Conservation (phyloP, 2,797 vertebrate species). For the Paguma larvata region DNA sequence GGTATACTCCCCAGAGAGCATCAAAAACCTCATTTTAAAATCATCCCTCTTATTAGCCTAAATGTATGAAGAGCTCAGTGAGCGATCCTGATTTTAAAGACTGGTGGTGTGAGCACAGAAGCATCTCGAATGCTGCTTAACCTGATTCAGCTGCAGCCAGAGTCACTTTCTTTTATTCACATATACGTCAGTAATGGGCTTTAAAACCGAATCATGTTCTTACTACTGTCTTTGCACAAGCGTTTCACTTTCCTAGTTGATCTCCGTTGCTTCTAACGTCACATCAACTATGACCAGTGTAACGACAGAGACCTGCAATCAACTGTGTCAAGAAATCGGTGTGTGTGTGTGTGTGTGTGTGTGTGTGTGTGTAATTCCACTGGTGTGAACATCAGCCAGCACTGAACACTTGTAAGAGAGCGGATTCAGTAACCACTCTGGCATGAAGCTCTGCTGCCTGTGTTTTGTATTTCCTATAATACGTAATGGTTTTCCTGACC, state of each 20-base stretch:
- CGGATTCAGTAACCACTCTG: slow-evolving; percentile 13
- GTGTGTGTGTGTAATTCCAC: neutral
- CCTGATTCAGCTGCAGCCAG: neutral
- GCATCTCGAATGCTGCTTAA: no score
- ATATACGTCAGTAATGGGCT: neutral
- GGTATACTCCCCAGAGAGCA: neutral
- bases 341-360: neutral
- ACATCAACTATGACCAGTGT: neutral
- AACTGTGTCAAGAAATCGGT: neutral
- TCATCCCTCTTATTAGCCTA: neutral
- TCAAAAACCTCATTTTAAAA: slow-evolving; percentile 24
- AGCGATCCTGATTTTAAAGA: neutral
- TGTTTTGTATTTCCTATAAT: slow-evolving; percentile 18
- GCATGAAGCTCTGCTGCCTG: neutral
- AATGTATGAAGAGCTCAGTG: neutral
- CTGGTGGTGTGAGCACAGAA: neutral
- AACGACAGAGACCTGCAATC: neutral
- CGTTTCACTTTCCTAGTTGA: slow-evolving; percentile 1
- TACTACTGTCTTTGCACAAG: neutral
- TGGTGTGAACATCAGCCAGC: neutral
- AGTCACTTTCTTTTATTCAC: neutral
- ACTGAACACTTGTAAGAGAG: neutral
- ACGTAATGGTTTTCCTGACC: neutral
- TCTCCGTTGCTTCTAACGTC: neutral
- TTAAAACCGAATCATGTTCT: neutral